A percentile compares a stretch with the other conserved stretches of the same genome.
phyloP scores from a whole-genome alignment of 2,113 vertebrate genomes.

The Mirounga angustirostris region DNA sequence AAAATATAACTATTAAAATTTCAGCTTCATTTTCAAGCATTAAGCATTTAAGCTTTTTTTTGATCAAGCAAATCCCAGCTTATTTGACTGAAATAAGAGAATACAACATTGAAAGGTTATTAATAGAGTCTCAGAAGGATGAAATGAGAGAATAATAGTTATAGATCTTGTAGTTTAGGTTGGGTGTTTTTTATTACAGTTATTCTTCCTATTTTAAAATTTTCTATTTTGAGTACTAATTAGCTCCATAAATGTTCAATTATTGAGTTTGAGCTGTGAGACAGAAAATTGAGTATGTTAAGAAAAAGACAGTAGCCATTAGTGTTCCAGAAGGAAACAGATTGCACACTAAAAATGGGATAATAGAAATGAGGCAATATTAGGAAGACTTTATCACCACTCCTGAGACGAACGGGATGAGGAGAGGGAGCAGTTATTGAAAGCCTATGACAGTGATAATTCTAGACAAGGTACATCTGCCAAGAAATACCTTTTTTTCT shows the following conservation, averaged over 20 bases:
- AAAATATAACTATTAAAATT: background rate
- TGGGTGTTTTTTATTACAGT: background rate
- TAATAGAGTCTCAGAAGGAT: background rate
- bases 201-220: background rate
- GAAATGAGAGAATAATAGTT: background rate
- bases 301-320: background rate
- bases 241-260: background rate
- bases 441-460: background rate
- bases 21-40: conserved; percentile 24
- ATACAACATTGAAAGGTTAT: background rate
- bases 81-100: background rate
- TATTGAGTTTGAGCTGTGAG: background rate
- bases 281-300: background rate
- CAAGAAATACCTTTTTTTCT: background rate
- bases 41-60: background rate
- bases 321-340: background rate
- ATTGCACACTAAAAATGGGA: background rate
- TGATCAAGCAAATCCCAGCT: background rate
- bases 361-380: background rate
- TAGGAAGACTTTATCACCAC: background rate
- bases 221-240: background rate
- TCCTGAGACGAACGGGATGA: background rate
- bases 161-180: background rate
- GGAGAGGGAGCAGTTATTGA: background rate
- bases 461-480: background rate